Base-by-base conservation (phyloP, 2,797 vertebrate species). In the Orientallactaga sibirica region DNA sequence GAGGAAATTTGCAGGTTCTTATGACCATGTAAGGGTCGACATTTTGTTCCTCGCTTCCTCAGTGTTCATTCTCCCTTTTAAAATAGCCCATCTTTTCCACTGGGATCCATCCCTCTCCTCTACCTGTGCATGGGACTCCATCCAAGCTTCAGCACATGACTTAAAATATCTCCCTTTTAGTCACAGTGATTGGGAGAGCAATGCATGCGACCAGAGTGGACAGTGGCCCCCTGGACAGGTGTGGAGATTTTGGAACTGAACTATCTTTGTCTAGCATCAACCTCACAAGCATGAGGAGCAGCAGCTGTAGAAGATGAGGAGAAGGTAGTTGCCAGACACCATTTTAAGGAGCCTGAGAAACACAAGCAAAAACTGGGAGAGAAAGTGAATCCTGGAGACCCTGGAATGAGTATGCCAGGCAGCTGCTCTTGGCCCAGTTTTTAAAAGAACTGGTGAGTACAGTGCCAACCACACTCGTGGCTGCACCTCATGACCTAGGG, bases 21-120 rank as follows among this genome's bases (percentile, higher is more conserved):
- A 19, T 2, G 37, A 24, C 3, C 20, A 41, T 5, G 2, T 24
- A 7, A 43, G 0, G 10, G 19, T 20, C 14, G 11, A 27, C 1
- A 66, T 25, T 93, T 41, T 37, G 7, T 55, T 27, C 48, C 29
- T 70, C 29, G 9, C 29, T 29, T 71, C 25, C 4, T 16, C 3
- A 52, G 68, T 19, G 66, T 66, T 29, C 15, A 8, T 67, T 5
- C n/a, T 48, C 8, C 4, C 18, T 37, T 25, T 80, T 88, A 74
- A 16, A 11, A 33, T 25, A 22, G 25, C 61, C 3, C 2, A 11
- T 2, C 5, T 29, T 62, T 80, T 84, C 58, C 48, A 55, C 0
- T 18, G 27, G 43, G 12, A 10, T 2, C 1, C 0, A 33, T 10
- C 7, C 25, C 70, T 52, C 8, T 58, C 66, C 22, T 37, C 24